These are phyloP conservation scores for Brachionus rubens DNA, from an alignment of 1,140 invertebrate genomes.

Conservation along the genomic window DNA sequence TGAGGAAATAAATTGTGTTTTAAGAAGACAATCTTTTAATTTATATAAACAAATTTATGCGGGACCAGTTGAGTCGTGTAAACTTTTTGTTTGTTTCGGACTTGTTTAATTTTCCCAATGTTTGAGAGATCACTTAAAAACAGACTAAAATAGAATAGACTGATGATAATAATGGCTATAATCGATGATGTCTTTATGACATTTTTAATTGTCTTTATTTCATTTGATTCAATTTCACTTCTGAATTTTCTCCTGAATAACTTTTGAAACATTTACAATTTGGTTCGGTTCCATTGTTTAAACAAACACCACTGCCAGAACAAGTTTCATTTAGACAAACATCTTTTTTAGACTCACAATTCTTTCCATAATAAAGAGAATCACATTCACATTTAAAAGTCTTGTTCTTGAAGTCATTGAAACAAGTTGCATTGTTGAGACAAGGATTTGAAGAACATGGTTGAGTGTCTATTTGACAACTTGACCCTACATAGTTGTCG, in stretches of 20 bases:
- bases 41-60: too few species aligned
- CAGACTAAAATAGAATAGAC: too few species aligned
- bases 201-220: background rate
- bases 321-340: constrained; percentile 21
- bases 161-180: background rate
- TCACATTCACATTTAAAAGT: background rate
- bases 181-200: background rate
- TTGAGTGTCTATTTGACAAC: constrained; percentile 1
- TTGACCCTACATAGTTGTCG: background rate
- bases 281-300: background rate
- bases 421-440: constrained; percentile 27
- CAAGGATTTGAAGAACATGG: constrained; percentile 27
- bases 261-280: constrained; percentile 15
- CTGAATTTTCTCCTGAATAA: constrained; percentile 9
- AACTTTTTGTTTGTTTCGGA: too few species aligned
- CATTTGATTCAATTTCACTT: constrained; percentile 4
- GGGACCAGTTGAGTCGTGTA: too few species aligned
- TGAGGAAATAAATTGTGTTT: too few species aligned
- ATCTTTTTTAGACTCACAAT: constrained; percentile 13
- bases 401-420: background rate
- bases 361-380: background rate
- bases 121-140: too few species aligned
- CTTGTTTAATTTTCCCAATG: too few species aligned
- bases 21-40: too few species aligned
- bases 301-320: constrained; percentile 13